These are phyloP conservation scores for Dicentrarchus labrax DNA, from an alignment of 2,113 vertebrate genomes.

Conservation along the genomic window DNA sequence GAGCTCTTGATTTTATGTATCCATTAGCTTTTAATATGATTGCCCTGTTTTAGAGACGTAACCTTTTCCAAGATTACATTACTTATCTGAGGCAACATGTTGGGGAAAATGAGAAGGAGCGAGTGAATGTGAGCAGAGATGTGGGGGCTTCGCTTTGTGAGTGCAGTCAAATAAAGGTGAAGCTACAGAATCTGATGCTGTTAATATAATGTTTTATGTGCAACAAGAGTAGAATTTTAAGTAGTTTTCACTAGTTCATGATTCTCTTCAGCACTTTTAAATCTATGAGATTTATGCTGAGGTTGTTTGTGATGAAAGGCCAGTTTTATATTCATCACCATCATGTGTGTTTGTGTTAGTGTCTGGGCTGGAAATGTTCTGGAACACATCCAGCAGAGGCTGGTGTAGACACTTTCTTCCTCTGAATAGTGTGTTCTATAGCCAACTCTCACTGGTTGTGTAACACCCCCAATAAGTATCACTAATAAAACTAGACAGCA, in stretches of 20 bases:
- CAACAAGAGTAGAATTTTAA: conserved; percentile 44
- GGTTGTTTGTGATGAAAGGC: conserved; percentile 45
- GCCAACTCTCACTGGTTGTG: not conserved
- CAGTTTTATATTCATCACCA: conserved; percentile 9
- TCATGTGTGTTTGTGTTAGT: conserved; percentile 16
- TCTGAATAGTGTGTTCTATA: not conserved
- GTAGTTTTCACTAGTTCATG: conserved; percentile 33
- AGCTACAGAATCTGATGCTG: conserved; percentile 47
- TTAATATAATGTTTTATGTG: conserved; percentile 59
- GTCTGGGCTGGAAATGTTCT: not conserved
- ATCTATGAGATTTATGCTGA: conserved; percentile 22
- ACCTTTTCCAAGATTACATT: conserved; percentile 82
- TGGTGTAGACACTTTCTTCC: not conserved
- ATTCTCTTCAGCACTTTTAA: conserved; percentile 15
- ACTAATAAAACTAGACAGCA: conserved; percentile 8
- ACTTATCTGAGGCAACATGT: conserved; percentile 75
- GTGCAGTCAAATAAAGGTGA: conserved; percentile 67
- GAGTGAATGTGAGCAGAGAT: conserved; percentile 9
- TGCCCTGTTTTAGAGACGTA: conserved; percentile 80
- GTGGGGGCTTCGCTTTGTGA: conserved; percentile 24
- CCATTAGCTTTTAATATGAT: conserved; percentile 84
- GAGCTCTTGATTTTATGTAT: conserved; percentile 84
- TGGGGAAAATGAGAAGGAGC: conserved; percentile 48
- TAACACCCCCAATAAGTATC: not conserved
- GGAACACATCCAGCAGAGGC: conserved; percentile 22